Conservation (phyloP, 1,140 invertebrate genomes). For the Leptopilina boulardi region DNA sequence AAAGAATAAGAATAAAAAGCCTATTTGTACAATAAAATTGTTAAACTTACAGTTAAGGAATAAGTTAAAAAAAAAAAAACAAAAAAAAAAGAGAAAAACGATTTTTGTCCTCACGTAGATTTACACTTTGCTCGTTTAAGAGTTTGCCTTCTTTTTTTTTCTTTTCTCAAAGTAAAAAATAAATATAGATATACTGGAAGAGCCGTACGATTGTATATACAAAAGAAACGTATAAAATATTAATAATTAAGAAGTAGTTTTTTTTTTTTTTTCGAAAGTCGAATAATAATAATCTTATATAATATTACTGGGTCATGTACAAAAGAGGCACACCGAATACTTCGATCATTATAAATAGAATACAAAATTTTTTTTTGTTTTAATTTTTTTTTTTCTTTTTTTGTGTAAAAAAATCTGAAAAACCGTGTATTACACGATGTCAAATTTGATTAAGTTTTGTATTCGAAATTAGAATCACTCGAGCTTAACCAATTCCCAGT, state of each 20-base stretch:
- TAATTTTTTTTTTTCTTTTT: not conserved
- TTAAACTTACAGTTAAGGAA: slow-evolving; percentile 12
- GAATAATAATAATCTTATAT: slow-evolving; percentile 23
- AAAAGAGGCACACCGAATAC: slow-evolving; percentile 27
- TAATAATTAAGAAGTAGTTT: slow-evolving; percentile 24
- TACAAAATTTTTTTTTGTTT: slow-evolving; percentile 11
- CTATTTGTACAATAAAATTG: slow-evolving; percentile 5
- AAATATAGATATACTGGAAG: slow-evolving; percentile 69
- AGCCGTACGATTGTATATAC: slow-evolving; percentile 67
- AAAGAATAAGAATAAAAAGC: not conserved
- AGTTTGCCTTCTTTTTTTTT: slow-evolving; percentile 46
- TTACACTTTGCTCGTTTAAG: slow-evolving; percentile 38
- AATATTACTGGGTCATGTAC: slow-evolving; percentile 22
- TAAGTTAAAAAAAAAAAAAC: not conserved
- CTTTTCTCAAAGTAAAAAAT: slow-evolving; percentile 61
- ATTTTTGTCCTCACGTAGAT: slow-evolving; percentile 37
- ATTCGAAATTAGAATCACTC: slow-evolving; percentile 18
- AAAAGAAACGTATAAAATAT: slow-evolving; percentile 55
- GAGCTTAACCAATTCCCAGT: slow-evolving; percentile 14
- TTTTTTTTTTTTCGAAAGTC: slow-evolving; percentile 1
- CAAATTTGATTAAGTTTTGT: not conserved
- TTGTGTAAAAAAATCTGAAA: not conserved
- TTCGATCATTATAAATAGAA: slow-evolving; percentile 19
- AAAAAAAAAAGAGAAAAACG: not conserved
- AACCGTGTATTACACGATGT: slow-evolving; percentile 3